A percentile compares a stretch with the other conserved stretches of the same genome.
Evolutionary conservation across 2,113 vertebrate genomes (phyloP).

Genomic region (Lagopus muta): DNA sequence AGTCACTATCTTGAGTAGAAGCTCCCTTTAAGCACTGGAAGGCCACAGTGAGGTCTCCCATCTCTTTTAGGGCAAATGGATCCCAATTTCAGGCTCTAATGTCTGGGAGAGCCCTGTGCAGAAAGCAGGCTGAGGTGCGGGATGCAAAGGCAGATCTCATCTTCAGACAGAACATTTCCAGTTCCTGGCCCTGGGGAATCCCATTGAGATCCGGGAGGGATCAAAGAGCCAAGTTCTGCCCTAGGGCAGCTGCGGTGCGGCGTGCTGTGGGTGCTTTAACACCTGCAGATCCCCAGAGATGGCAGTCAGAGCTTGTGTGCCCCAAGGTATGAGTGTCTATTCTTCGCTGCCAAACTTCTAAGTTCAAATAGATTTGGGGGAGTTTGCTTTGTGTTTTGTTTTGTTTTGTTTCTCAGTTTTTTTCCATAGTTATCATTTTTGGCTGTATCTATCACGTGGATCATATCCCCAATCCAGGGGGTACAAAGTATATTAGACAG

Average conservation of each 20-base stretch:
- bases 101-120: rapidly evolving
- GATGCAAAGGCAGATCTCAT: neutral
- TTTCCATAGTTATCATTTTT: neutral
- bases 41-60: neutral
- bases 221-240: slow-evolving; percentile 33
- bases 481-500: neutral
- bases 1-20: neutral
- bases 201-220: slow-evolving; percentile 11
- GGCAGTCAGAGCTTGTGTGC: slow-evolving; percentile 41
- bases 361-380: neutral
- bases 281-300: slow-evolving; percentile 11
- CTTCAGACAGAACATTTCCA: neutral
- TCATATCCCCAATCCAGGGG: neutral
- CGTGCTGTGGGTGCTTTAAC: slow-evolving; percentile 12
- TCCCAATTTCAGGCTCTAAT: neutral
- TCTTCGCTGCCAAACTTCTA: neutral
- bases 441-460: neutral
- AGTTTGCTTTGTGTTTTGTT: neutral
- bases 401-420: neutral
- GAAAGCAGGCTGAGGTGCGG: neutral
- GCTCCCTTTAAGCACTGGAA: neutral
- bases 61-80: neutral
- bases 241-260: neutral
- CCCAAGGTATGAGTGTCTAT: neutral
- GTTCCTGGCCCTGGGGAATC: neutral